Percentiles rank a stretch among this genome's conserved stretches.
phyloP scores from a whole-genome alignment of 2,797 vertebrate species.

The Sylvia borin region DNA sequence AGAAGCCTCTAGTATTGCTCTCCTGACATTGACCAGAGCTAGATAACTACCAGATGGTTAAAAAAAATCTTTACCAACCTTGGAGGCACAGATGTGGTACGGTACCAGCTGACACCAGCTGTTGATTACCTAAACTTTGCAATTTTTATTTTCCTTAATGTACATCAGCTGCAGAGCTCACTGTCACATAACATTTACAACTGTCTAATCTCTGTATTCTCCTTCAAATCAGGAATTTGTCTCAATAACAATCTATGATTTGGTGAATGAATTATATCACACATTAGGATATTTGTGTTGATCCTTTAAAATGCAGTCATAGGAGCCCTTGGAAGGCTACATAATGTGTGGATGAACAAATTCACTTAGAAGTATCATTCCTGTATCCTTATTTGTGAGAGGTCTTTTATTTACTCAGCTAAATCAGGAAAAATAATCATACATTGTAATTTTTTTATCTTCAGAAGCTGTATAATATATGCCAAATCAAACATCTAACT shows the following conservation, averaged over 20 bases:
- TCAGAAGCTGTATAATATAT: neutral
- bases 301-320: neutral
- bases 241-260: neutral
- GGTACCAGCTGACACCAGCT: constrained; percentile 11
- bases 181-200: neutral
- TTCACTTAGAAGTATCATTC: neutral
- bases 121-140: constrained; percentile 21
- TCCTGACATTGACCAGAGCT: neutral
- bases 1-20: neutral
- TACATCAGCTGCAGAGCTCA: neutral
- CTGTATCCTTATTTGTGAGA: neutral
- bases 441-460: constrained; percentile 7
- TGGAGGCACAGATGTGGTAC: constrained; percentile 13
- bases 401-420: neutral
- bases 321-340: neutral
- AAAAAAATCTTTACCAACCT: constrained; percentile 19
- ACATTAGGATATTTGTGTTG: neutral
- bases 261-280: neutral
- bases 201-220: neutral
- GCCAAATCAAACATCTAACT: constrained; percentile 25
- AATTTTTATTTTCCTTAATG: constrained; percentile 42
- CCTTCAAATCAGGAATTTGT: neutral
- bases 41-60: neutral
- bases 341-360: neutral
- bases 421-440: neutral